Base-by-base conservation (phyloP, 2,888 invertebrate genomes). In the Sipunculus nudus region DNA sequence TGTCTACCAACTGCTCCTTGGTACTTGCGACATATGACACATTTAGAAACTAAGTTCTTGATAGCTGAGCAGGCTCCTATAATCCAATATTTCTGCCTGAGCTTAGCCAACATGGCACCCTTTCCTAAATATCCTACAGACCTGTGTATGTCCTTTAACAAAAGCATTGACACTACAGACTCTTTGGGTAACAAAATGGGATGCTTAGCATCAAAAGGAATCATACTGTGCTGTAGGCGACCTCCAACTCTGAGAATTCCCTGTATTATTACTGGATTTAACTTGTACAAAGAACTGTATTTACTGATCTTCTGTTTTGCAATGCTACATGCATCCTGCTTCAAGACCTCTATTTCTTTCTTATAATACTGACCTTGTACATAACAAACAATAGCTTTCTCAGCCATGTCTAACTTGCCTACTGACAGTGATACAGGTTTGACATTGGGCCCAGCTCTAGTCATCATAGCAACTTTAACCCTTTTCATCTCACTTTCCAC, bases 11-110 rank as follows among this genome's bases (percentile, higher is more conserved):
- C 6, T 19, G 50, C 46, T 10, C 47, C 52, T 16, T 39, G 38
- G 23, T 35, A 35, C 40, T 52, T 52, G 21, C 52, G 35, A 21
- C 52, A 52, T 23, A 16, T 38, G n/a, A n/a, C n/a, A n/a, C n/a
- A n/a, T n/a, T n/a, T n/a, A n/a, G n/a, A n/a, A n/a, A n/a, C n/a
- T n/a, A 4, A 52, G 16, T 39, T 39, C 23, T 35, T 39, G 13
- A 39, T 35, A 1, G 38, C 39, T 1, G 52, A 35, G 25, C 21
- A 26, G 16, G 39, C 52, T 23, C 23, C 38, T 16, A 52, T 39
- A 35, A 52, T 52, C 52, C 52, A 52, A 25, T 38, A 52, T 21
- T 52, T 39, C 25, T 38, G 32, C 21, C 39, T 19, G n/a, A 52
- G 21, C 25, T 16, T 25, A 21, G 39, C 32, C 19, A 35, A 19